Evolutionary conservation across 2,888 invertebrate genomes (phyloP), one percentile per base, ranked within the genome.

Genomic region (Prenolepis imparis): DNA sequence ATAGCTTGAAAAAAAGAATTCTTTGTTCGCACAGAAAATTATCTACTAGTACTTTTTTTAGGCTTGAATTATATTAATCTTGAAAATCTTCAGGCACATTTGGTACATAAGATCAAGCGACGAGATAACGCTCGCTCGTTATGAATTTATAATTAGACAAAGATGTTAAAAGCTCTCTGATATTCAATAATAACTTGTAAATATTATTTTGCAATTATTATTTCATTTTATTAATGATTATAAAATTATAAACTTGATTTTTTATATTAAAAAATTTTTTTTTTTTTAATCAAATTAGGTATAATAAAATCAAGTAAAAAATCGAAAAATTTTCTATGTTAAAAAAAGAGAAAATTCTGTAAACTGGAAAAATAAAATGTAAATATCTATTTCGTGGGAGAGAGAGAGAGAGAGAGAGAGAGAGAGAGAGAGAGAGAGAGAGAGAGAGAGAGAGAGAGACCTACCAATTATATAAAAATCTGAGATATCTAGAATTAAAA

Each of bases 321-420:
- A 9, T 1, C 15, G 55, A 39, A 21, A 64, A 75, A 52, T 15
- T 11, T 66, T 41, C 12, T 39, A 39, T 5, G 5, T 11, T 0
- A 52, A n/a, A 52, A 52, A 8, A n/a, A 9, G 32, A 9, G 21
- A 9, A n/a, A 36, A 36, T 48, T 18, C 18, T 52, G 9, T 52
- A 39, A 36, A 63, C n/a, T 36, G 6, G 28, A 63, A 80, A 72
- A 85, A n/a, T 75, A 55, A 61, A 64, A 39, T 21, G 44, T n/a
- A 72, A 55, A 72, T 77, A 77, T 75, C 61, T 59, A 41, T 72
- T 64, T 32, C 39, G 8, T n/a, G n/a, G n/a, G n/a, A n/a, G n/a
- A n/a, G n/a, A n/a, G n/a, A n/a, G n/a, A n/a, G n/a, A n/a, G n/a
- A n/a, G n/a, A n/a, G n/a, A n/a, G n/a, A n/a, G n/a, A n/a, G n/a